Evolutionary conservation across 1,140 invertebrate species (phyloP).

Genomic region (Ooceraea biroi): DNA sequence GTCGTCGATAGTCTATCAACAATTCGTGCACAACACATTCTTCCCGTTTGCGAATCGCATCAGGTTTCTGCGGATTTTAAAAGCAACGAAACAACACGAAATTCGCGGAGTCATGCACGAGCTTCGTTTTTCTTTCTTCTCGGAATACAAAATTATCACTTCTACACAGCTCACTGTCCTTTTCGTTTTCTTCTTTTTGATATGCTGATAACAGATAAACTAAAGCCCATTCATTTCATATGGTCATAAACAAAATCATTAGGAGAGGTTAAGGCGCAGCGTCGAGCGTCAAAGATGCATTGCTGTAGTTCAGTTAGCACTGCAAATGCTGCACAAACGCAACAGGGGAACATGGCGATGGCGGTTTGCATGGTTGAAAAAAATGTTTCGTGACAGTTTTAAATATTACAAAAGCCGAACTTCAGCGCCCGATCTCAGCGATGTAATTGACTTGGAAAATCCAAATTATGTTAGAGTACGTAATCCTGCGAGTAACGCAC

Average conservation of each 20-base stretch:
- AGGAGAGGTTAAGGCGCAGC: too few relatives aligned
- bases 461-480: slow-evolving; percentile 68
- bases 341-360: slow-evolving; percentile 68
- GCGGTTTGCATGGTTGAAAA: slow-evolving; percentile 26
- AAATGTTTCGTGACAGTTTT: slow-evolving; percentile 87
- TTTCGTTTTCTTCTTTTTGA: too few relatives aligned
- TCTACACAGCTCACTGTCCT: too few relatives aligned
- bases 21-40: neutral
- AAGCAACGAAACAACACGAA: neutral
- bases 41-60: neutral
- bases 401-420: slow-evolving; percentile 88
- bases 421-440: slow-evolving; percentile 83
- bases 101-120: neutral
- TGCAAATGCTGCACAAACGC: too few relatives aligned
- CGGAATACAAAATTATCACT: too few relatives aligned
- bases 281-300: too few relatives aligned
- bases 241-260: too few relatives aligned
- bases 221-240: too few relatives aligned
- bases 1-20: neutral
- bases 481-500: slow-evolving; percentile 23
- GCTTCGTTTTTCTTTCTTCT: too few relatives aligned
- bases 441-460: slow-evolving; percentile 86
- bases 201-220: too few relatives aligned
- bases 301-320: too few relatives aligned
- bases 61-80: neutral